Evolutionary conservation across 2,888 invertebrate genomes (phyloP).

Genomic region (Acleris cristana): DNA sequence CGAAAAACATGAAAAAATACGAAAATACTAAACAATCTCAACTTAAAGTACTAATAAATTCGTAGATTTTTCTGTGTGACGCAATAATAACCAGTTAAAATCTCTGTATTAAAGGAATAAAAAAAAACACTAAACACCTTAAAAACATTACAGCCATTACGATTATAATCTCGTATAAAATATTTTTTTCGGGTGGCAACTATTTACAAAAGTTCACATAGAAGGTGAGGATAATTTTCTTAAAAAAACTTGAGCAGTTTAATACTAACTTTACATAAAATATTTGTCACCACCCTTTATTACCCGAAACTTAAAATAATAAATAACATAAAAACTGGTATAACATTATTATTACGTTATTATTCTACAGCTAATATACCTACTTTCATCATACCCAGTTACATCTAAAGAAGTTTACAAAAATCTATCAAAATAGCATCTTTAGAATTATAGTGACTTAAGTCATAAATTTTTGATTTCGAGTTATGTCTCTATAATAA

Average conservation of each 20-base stretch:
- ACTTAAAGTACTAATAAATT: not conserved
- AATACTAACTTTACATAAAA: slow-evolving; percentile 1
- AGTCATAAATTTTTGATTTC: too few relatives aligned
- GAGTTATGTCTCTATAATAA: too few relatives aligned
- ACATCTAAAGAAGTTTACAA: too few relatives aligned
- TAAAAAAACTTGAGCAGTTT: slow-evolving; percentile 21
- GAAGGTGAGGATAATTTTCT: slow-evolving; percentile 19
- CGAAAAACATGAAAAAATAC: not conserved
- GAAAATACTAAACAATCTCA: slow-evolving; percentile 23
- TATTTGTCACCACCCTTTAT: slow-evolving; percentile 27
- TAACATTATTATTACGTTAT: slow-evolving; percentile 1
- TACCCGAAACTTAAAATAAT: slow-evolving; percentile 31
- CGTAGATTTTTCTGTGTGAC: not conserved
- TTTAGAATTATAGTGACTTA: too few relatives aligned
- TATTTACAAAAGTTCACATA: slow-evolving; percentile 1
- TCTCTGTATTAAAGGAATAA: slow-evolving; percentile 5
- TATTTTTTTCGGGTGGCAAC: slow-evolving; percentile 33
- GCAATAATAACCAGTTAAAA: not conserved
- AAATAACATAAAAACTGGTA: slow-evolving; percentile 31
- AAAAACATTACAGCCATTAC: slow-evolving; percentile 34
- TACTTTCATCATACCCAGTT: too few relatives aligned
- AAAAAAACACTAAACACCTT: slow-evolving; percentile 14
- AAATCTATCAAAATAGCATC: too few relatives aligned
- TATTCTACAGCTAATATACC: not conserved
- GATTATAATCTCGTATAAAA: slow-evolving; percentile 34